These are phyloP conservation scores for Promerops cafer DNA, from an alignment of 2,113 vertebrate species.

Conservation along the genomic window DNA sequence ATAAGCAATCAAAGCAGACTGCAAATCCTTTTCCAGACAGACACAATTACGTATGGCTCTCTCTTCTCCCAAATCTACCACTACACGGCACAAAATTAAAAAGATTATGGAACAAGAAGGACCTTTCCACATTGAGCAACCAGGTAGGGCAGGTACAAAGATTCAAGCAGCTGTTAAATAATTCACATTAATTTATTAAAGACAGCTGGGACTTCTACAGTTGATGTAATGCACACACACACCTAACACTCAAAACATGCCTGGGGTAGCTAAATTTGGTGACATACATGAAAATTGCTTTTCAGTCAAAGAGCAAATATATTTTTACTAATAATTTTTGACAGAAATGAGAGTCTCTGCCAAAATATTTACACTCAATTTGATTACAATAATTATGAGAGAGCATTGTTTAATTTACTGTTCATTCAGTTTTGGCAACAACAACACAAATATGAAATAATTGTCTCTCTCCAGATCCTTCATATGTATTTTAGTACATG, in stretches of 20 bases:
- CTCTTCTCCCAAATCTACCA: not conserved
- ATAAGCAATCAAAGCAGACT: not conserved
- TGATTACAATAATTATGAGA: slow-evolving; percentile 21
- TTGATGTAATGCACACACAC: not conserved
- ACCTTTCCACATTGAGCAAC: not conserved
- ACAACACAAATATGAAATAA: not conserved
- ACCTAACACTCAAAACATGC: not conserved
- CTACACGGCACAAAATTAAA: not conserved
- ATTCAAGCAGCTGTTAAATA: not conserved
- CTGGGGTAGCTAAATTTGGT: not conserved
- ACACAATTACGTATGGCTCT: fast-evolving
- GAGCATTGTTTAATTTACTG: slow-evolving; percentile 26
- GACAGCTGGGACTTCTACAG: not conserved
- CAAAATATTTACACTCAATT: slow-evolving; percentile 46
- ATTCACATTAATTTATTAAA: not conserved
- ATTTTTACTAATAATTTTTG: slow-evolving; percentile 35
- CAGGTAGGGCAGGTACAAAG: not conserved
- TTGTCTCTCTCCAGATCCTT: not conserved
- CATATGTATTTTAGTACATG: not conserved
- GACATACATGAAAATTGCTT: not conserved
- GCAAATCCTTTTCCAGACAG: not conserved
- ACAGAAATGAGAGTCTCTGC: not conserved
- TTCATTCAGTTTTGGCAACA: not conserved
- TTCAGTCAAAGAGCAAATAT: slow-evolving; percentile 15
- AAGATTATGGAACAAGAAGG: not conserved